Conservation (phyloP, 2,797 vertebrate genomes). For the Acestrorhynchus altus region DNA sequence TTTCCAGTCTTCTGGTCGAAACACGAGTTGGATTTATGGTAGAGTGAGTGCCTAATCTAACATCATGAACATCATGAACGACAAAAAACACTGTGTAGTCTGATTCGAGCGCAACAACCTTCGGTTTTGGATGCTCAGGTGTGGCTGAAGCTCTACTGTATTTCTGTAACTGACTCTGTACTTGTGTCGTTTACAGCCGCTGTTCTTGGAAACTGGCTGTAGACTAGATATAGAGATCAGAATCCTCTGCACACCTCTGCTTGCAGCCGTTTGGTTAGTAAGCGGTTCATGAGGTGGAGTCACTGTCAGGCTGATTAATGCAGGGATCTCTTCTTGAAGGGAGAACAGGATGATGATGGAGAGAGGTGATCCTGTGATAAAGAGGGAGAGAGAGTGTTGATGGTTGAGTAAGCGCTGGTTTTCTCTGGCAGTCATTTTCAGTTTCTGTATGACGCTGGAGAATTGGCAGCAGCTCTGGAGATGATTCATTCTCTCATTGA, state of each 20-base stretch:
- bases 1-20: too few relatives aligned
- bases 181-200: too few relatives aligned
- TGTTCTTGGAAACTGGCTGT: too few relatives aligned
- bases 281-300: not conserved
- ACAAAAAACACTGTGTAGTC: too few relatives aligned
- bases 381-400: slow-evolving; percentile 10
- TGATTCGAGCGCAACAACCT: too few relatives aligned
- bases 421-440: slow-evolving; percentile 33
- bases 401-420: slow-evolving; percentile 31
- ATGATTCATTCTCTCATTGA: slow-evolving; percentile 40
- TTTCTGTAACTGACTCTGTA: too few relatives aligned
- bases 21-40: too few relatives aligned
- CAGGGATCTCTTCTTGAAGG: slow-evolving; percentile 22
- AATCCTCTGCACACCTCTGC: not conserved
- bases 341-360: slow-evolving; percentile 25
- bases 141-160: too few relatives aligned
- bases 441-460: slow-evolving; percentile 42
- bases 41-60: too few relatives aligned
- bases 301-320: slow-evolving; percentile 1
- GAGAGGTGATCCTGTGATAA: not conserved
- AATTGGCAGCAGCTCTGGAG: slow-evolving; percentile 32
- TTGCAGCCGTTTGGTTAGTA: not conserved
- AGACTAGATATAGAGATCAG: not conserved
- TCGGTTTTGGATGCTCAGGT: too few relatives aligned
- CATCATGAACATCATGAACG: too few relatives aligned